Conservation (phyloP, 2,888 invertebrate species). For the Argyresthia albistria region DNA sequence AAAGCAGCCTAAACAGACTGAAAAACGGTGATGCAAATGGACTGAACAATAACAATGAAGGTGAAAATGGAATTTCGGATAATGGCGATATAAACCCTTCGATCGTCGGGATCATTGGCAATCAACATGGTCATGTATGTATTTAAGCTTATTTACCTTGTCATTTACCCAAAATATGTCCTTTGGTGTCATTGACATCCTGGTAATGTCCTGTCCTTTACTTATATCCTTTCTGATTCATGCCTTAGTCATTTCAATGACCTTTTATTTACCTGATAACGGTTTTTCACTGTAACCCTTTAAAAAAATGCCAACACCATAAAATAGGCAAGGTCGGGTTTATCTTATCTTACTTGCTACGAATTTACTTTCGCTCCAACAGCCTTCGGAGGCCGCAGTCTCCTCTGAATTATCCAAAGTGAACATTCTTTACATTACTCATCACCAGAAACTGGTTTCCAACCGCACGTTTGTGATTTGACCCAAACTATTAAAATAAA, state of each 20-base stretch:
- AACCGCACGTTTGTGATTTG: no score
- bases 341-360: constrained; percentile 39
- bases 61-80: constrained; percentile 23
- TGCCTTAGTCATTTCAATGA: constrained; percentile 18
- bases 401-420: constrained; percentile 30
- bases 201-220: neutral
- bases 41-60: constrained; percentile 22
- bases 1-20: constrained; percentile 10
- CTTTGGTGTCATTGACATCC: neutral
- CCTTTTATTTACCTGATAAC: neutral
- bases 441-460: constrained; percentile 10
- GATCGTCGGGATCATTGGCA: constrained; percentile 67
- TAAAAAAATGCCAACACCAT: neutral
- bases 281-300: neutral
- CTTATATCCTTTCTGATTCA: constrained; percentile 15
- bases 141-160: constrained; percentile 9
- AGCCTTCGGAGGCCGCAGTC: constrained; percentile 32
- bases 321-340: constrained; percentile 26
- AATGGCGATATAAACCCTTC: constrained; percentile 56
- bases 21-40: constrained; percentile 28
- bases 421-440: constrained; percentile 32
- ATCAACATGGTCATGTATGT: constrained; percentile 68
- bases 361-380: constrained; percentile 21
- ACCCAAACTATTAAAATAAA: neutral
- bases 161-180: neutral